phyloP scores from a whole-genome alignment of 2,888 invertebrate genomes.

The Zonitis immaculata region DNA sequence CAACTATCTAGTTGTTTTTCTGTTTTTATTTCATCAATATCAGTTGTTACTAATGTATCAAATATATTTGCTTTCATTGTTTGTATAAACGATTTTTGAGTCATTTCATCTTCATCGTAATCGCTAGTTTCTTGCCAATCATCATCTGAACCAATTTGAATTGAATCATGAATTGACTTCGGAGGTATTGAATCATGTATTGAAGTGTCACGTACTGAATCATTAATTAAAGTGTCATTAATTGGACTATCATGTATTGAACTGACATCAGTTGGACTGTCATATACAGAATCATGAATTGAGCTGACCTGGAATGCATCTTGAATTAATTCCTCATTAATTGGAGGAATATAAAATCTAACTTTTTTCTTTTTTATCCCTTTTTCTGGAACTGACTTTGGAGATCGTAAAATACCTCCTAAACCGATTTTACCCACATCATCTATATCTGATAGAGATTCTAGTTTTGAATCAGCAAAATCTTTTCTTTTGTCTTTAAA shows the following conservation, averaged over 20 bases:
- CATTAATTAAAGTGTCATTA: no score
- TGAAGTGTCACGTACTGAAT: no score
- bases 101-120: conserved; percentile 4
- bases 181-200: no score
- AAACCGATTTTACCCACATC: background rate
- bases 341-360: background rate
- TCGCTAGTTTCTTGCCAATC: background rate
- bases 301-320: no score
- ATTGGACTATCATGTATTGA: no score
- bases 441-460: background rate
- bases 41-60: background rate
- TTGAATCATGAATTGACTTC: no score
- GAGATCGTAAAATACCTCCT: background rate
- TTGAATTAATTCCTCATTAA: no score
- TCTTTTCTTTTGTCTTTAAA: background rate
- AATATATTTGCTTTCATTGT: background rate
- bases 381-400: background rate
- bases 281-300: no score
- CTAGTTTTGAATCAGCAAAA: conserved; percentile 1
- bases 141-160: background rate
- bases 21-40: background rate
- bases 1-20: background rate
- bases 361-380: background rate
- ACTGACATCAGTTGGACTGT: no score
- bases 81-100: background rate